Percentiles rank a stretch among this genome's conserved stretches.
phyloP scores from a whole-genome alignment of 2,888 invertebrate genomes.

The Eurytoma adleriae region DNA sequence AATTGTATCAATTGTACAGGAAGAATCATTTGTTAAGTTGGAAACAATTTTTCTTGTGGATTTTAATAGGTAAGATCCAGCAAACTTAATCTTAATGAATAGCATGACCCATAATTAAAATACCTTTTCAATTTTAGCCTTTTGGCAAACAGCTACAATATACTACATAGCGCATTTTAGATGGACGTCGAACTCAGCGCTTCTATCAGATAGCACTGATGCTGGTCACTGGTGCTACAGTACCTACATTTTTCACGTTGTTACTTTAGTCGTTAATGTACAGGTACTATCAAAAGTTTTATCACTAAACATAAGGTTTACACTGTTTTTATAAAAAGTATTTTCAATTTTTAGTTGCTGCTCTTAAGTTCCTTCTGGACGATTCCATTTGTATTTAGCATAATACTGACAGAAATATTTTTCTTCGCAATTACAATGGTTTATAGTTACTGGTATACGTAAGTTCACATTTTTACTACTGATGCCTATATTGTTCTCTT shows the following conservation, averaged over 20 bases:
- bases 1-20: conserved; percentile 81
- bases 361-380: conserved; percentile 80
- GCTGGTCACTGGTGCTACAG: conserved; percentile 77
- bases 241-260: conserved; percentile 68
- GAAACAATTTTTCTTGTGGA: conserved; percentile 82
- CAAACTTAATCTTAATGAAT: background rate
- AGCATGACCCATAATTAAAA: background rate
- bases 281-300: conserved; percentile 61
- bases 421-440: conserved; percentile 79
- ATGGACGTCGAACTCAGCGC: conserved; percentile 76
- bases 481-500: background rate
- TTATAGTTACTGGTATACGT: conserved; percentile 81
- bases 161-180: conserved; percentile 78
- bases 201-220: conserved; percentile 77
- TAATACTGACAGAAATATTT: conserved; percentile 78
- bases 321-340: background rate
- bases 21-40: conserved; percentile 82
- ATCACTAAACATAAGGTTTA: background rate
- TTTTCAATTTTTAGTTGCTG: conserved; percentile 66
- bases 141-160: conserved; percentile 82
- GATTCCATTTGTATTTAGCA: conserved; percentile 78
- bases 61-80: conserved; percentile 72
- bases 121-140: conserved; percentile 71
- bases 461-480: conserved; percentile 72
- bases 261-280: conserved; percentile 67